A percentile compares a stretch with the other conserved stretches of the same genome.
These are phyloP conservation scores for Catharus ustulatus DNA, from an alignment of 2,797 vertebrate species.

Conservation along the genomic window DNA sequence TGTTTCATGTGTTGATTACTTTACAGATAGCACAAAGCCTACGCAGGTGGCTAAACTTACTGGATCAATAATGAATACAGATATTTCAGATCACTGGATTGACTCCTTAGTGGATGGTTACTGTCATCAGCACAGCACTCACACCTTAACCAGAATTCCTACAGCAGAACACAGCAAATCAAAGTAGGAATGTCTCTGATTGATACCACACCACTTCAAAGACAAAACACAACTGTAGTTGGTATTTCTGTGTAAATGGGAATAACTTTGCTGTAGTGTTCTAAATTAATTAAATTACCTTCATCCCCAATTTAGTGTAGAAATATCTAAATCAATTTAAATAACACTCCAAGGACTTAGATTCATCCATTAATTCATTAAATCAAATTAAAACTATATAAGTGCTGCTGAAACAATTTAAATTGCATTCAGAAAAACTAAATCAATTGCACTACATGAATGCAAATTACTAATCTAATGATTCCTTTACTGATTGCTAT, in stretches of 20 bases:
- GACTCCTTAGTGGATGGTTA: background rate
- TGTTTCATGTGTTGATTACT: background rate
- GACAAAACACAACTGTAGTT: background rate
- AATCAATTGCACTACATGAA: background rate
- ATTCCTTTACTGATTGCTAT: background rate
- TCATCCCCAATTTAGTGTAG: background rate
- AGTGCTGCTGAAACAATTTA: background rate
- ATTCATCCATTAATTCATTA: slow-evolving; percentile 20
- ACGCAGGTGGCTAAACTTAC: background rate
- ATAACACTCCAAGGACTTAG: background rate
- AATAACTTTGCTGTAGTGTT: background rate
- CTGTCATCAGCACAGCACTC: background rate
- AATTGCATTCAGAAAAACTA: background rate
- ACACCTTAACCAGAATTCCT: background rate
- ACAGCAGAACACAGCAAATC: background rate
- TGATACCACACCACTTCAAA: background rate
- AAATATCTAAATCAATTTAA: background rate
- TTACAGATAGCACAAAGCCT: background rate
- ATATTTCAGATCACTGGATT: background rate
- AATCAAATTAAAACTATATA: background rate
- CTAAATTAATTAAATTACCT: background rate
- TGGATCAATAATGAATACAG: background rate
- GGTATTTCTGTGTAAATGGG: background rate
- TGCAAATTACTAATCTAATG: slow-evolving; percentile 29
- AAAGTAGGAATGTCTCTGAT: background rate